Evolutionary conservation across 2,888 invertebrate species (phyloP).

Genomic region (Rhagium mordax): DNA sequence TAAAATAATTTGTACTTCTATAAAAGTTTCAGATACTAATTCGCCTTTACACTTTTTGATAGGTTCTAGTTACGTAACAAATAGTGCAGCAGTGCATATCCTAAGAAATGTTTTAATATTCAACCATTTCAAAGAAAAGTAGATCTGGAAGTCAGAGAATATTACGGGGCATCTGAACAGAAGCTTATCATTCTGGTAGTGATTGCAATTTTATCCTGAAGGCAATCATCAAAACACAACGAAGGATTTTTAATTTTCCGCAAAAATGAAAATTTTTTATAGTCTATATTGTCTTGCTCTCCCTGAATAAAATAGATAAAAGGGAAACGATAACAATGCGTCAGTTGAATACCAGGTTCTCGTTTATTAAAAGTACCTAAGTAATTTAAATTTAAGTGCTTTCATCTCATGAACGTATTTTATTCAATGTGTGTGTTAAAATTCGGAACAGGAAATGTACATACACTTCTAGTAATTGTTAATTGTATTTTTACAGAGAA

Average conservation of each 20-base stretch:
- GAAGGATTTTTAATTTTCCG: slow-evolving; percentile 50
- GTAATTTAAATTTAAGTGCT: slow-evolving; percentile 22
- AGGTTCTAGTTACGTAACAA: background rate
- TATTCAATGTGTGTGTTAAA: background rate
- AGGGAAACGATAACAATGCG: slow-evolving; percentile 38
- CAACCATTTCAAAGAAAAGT: slow-evolving; percentile 27
- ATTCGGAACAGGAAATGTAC: too few species aligned
- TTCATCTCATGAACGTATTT: background rate
- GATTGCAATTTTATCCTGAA: slow-evolving; percentile 53
- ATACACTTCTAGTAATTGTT: too few species aligned
- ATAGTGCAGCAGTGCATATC: background rate
- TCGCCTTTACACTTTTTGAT: background rate
- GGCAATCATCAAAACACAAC: slow-evolving; percentile 49
- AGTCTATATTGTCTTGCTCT: slow-evolving; percentile 34
- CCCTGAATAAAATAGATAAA: slow-evolving; percentile 36
- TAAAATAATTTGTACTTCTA: too few species aligned
- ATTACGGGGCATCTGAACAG: slow-evolving; percentile 35
- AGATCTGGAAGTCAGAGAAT: slow-evolving; percentile 24
- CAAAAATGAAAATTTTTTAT: slow-evolving; percentile 44
- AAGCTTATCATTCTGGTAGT: slow-evolving; percentile 48
- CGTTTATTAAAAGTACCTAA: slow-evolving; percentile 26
- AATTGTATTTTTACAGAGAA: too few species aligned
- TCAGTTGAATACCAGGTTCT: slow-evolving; percentile 22
- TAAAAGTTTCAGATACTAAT: background rate
- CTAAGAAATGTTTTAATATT: background rate